These are phyloP conservation scores for Bostrychus sinensis DNA, from an alignment of 2,113 vertebrate species.

Conservation along the genomic window DNA sequence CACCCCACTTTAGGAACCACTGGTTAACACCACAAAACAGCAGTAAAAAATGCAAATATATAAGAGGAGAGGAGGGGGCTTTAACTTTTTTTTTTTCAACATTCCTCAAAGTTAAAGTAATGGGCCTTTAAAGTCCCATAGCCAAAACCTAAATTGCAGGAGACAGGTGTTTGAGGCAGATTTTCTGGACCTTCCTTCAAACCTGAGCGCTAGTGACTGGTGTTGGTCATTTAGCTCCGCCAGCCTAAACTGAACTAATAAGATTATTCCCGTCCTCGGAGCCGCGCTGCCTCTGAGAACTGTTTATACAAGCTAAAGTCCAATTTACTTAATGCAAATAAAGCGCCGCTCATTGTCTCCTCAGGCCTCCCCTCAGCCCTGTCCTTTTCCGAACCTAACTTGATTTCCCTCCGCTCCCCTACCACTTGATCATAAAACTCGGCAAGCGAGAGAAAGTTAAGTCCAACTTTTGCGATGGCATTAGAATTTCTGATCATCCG, in stretches of 20 bases:
- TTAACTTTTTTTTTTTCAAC: no score
- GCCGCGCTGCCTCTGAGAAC: constrained; percentile 45
- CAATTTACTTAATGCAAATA: constrained; percentile 66
- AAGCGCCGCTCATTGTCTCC: constrained; percentile 42
- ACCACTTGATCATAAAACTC: constrained; percentile 26
- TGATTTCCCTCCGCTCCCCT: constrained; percentile 23
- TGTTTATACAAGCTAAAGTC: constrained; percentile 52
- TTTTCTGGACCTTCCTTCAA: constrained; percentile 3
- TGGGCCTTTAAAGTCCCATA: no score
- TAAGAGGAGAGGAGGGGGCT: no score
- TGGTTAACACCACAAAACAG: no score
- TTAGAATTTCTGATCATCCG: not conserved
- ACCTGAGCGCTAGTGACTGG: constrained; percentile 39
- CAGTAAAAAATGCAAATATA: no score
- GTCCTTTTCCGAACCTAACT: constrained; percentile 26
- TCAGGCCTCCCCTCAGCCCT: constrained; percentile 30
- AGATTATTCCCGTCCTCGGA: constrained; percentile 48
- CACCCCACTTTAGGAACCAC: no score
- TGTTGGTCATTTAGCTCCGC: constrained; percentile 56
- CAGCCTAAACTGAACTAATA: constrained; percentile 61
- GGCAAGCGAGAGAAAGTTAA: constrained; percentile 22
- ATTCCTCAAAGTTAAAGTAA: no score
- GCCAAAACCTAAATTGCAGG: no score
- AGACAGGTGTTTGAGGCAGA: not conserved
- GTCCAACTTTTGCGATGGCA: not conserved